Percentiles rank a stretch among this genome's conserved stretches.
Conservation (phyloP, 2,113 vertebrate species). For the Ochotona princeps region DNA sequence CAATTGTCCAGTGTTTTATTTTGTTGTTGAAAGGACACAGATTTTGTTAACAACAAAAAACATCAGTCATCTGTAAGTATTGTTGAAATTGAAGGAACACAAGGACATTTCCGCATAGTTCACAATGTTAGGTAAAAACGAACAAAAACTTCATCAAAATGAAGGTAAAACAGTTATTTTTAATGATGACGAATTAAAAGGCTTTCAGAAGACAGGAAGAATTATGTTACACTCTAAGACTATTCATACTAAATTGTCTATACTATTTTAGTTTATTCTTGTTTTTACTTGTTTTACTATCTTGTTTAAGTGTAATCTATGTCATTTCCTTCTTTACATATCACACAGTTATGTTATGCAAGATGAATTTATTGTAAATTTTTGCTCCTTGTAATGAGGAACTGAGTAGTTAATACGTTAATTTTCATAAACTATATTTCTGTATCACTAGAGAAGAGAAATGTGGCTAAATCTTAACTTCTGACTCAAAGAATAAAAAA, state of each 20-base stretch:
- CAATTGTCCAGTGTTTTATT: neutral
- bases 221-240: neutral
- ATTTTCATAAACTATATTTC: neutral
- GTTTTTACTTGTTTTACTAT: neutral
- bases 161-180: neutral
- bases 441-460: neutral
- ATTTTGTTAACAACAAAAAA: conserved; percentile 39
- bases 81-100: neutral
- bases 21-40: neutral
- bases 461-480: neutral
- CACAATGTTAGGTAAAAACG: neutral
- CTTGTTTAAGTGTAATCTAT: neutral
- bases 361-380: neutral
- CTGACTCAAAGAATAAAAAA: conserved; percentile 6
- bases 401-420: neutral
- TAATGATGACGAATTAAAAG: neutral
- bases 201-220: neutral
- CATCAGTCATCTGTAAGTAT: neutral
- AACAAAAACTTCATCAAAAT: neutral
- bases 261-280: neutral
- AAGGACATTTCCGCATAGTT: conserved; percentile 3
- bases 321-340: neutral
- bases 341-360: neutral
- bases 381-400: neutral
- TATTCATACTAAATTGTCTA: neutral